These are phyloP conservation scores for Adela reaumurella DNA, from an alignment of 2,888 invertebrate species.

Conservation along the genomic window DNA sequence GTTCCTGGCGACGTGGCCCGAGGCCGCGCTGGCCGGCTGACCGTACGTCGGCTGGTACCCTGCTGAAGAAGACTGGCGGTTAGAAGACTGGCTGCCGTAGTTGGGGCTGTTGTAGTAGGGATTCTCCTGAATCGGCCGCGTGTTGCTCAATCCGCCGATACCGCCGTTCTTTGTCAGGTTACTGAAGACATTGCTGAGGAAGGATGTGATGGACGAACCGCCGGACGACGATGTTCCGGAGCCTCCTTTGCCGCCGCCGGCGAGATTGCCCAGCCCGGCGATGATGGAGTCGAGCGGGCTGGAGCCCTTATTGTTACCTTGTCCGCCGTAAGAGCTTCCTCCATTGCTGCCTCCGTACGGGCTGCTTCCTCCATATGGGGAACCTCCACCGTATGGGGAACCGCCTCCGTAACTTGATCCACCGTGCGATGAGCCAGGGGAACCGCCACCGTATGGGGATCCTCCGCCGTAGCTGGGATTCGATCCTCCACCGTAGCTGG, in stretches of 20 bases:
- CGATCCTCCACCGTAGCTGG: constrained; percentile 1
- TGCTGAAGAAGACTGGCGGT: constrained; percentile 37
- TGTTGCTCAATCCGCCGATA: constrained; percentile 32
- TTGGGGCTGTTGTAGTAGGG: constrained; percentile 34
- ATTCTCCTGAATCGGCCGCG: constrained; percentile 44
- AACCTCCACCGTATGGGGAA: constrained; percentile 18
- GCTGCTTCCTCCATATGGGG: constrained; percentile 10
- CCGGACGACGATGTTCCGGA: constrained; percentile 7
- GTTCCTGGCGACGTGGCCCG: constrained; percentile 23
- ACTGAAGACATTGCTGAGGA: constrained; percentile 37
- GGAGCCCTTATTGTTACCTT: not conserved
- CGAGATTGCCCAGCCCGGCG: constrained; percentile 28
- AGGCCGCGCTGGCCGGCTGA: constrained; percentile 25
- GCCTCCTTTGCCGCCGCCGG: constrained; percentile 19
- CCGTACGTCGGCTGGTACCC: constrained; percentile 32
- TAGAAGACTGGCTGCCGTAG: constrained; percentile 18
- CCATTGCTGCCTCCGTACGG: constrained; percentile 13
- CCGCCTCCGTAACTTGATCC: constrained; percentile 15
- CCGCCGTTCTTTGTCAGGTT: constrained; percentile 31
- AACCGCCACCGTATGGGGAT: constrained; percentile 14
- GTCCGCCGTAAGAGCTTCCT: constrained; percentile 19
- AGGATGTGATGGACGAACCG: constrained; percentile 26
- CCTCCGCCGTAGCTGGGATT: too few species aligned
- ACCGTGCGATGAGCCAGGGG: constrained; percentile 12
- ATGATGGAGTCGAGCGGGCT: constrained; percentile 27